Evolutionary conservation across 2,797 vertebrate species (phyloP).

Genomic region (Enteromius afrohamiltoni): DNA sequence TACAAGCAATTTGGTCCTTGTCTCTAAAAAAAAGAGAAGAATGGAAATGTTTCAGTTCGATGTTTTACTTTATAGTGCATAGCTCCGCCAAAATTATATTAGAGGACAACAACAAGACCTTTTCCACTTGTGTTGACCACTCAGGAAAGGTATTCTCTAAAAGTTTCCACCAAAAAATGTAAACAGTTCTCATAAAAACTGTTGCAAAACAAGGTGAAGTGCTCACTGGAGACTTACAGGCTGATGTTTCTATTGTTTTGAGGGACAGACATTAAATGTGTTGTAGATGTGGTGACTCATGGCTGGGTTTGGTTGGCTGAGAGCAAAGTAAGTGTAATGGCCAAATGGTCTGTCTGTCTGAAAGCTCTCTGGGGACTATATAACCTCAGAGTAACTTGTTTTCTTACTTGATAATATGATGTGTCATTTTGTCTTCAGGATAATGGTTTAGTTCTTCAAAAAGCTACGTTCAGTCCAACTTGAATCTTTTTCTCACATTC

Average conservation of each 20-base stretch:
- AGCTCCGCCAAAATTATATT: conserved; percentile 6
- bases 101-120: conserved; percentile 37
- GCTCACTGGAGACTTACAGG: conserved; percentile 21
- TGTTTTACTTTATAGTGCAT: conserved; percentile 31
- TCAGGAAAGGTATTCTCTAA: conserved; percentile 54
- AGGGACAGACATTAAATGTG: conserved; percentile 52
- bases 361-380: not conserved
- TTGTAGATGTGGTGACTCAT: conserved; percentile 44
- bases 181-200: conserved; percentile 44
- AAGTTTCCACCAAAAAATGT: conserved; percentile 41
- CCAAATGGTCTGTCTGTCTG: conserved; percentile 19
- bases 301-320: conserved; percentile 27
- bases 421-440: not conserved
- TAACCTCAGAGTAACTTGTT: conserved; percentile 14
- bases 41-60: conserved; percentile 22
- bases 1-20: conserved; percentile 32
- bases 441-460: not conserved
- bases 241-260: conserved; percentile 34
- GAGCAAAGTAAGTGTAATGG: conserved; percentile 26
- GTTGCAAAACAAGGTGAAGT: conserved; percentile 36
- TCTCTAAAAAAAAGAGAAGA: conserved; percentile 21
- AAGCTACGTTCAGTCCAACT: not conserved
- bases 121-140: conserved; percentile 27
- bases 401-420: conserved; percentile 5
- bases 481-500: not conserved